Conservation (phyloP, 2,113 vertebrate genomes). For the Cromileptes altivelis region DNA sequence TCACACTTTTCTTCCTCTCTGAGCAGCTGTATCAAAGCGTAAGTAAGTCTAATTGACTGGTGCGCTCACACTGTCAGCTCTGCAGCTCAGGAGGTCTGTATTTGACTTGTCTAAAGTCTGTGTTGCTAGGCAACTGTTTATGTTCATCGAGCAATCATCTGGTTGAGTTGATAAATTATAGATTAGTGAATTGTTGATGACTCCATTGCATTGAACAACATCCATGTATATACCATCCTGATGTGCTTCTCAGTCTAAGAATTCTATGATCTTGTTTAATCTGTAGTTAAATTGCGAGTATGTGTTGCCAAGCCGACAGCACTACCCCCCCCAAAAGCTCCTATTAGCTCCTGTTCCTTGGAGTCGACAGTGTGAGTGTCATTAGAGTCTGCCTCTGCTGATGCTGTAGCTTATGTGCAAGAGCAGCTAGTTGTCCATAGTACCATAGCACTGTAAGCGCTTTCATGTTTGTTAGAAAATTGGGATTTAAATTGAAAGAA, state of each 20-base stretch:
- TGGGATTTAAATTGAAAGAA: constrained; percentile 12
- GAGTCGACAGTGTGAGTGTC: constrained; percentile 47
- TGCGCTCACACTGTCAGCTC: constrained; percentile 33
- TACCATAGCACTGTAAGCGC: not conserved
- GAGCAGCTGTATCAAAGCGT: constrained; percentile 51
- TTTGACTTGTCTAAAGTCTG: constrained; percentile 47
- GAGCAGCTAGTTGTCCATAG: constrained; percentile 37
- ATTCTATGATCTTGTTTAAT: not conserved
- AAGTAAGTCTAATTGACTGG: constrained; percentile 66
- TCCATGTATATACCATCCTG: not conserved
- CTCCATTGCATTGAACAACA: constrained; percentile 33
- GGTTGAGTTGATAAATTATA: constrained; percentile 64
- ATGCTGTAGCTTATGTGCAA: constrained; percentile 36
- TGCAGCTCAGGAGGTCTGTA: constrained; percentile 36
- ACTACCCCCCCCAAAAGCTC: constrained; percentile 22
- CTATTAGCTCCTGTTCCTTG: constrained; percentile 31
- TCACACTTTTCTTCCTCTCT: constrained; percentile 25
- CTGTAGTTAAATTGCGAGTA: not conserved
- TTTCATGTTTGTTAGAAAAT: constrained; percentile 4
- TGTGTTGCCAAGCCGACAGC: not conserved
- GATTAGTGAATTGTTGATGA: constrained; percentile 52
- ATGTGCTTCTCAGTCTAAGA: not conserved
- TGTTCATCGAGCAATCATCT: constrained; percentile 56
- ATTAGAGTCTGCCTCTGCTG: constrained; percentile 27
- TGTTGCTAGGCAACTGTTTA: constrained; percentile 76